These are phyloP conservation scores for Charina bottae DNA, from an alignment of 2,113 vertebrate species.

Conservation along the genomic window DNA sequence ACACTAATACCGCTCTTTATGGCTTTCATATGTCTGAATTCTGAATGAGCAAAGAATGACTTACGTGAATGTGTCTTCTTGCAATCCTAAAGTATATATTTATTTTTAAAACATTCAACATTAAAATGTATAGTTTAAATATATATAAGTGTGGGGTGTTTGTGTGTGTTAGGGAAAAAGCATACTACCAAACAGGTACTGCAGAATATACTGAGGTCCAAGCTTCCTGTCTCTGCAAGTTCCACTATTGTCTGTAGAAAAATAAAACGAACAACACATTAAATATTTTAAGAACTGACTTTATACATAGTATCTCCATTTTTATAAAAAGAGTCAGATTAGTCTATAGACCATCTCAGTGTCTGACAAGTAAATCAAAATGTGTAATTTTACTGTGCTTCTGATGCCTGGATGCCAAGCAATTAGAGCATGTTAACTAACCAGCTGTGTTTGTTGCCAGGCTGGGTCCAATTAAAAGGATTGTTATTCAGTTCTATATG, in stretches of 20 bases:
- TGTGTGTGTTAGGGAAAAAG: conserved; percentile 19
- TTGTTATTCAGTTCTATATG: neutral
- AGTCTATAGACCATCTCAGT: neutral
- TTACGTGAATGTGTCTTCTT: neutral
- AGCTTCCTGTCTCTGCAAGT: conserved; percentile 94
- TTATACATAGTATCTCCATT: neutral
- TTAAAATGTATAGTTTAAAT: conserved; percentile 34
- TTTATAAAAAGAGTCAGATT: neutral
- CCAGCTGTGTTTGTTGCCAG: neutral
- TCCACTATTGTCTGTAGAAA: conserved; percentile 93
- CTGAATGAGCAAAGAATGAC: neutral
- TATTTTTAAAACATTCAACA: neutral
- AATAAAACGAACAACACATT: conserved; percentile 33
- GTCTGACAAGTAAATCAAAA: neutral
- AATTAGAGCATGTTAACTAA: neutral
- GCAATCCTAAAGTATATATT: neutral
- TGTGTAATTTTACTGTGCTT: neutral
- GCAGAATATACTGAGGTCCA: conserved; percentile 99
- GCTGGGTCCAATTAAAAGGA: neutral
- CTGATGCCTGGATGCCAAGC: neutral
- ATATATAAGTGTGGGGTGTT: neutral
- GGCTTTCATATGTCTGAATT: neutral
- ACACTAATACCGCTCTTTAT: neutral
- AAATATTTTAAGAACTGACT: conserved; percentile 31
- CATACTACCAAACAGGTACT: conserved; percentile 96